Percentiles rank a stretch among this genome's conserved stretches.
phyloP scores from a whole-genome alignment of 2,797 vertebrate species.

The Myotis pilosus region DNA sequence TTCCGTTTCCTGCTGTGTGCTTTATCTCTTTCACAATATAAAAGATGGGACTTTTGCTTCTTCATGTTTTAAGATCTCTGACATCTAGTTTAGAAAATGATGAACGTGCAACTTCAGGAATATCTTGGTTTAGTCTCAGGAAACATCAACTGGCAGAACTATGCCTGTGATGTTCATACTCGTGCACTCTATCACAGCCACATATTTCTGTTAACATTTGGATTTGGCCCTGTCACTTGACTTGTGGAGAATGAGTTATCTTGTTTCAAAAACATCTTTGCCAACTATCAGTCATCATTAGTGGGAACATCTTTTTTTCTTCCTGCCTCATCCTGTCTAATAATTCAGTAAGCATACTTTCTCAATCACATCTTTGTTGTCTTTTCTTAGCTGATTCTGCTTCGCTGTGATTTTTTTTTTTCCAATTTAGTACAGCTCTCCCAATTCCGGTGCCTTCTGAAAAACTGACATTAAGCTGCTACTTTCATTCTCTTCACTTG shows the following conservation, averaged over 20 bases:
- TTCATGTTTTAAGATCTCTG: constrained; percentile 60
- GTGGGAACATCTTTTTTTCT: constrained; percentile 34
- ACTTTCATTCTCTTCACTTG: constrained; percentile 6
- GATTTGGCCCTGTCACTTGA: constrained; percentile 15
- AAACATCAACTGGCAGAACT: constrained; percentile 43
- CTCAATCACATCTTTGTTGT: constrained; percentile 28
- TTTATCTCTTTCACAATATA: constrained; percentile 52
- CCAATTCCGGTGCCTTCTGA: background rate
- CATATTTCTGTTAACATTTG: constrained; percentile 44
- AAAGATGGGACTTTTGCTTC: constrained; percentile 43
- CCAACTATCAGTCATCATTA: constrained; percentile 61
- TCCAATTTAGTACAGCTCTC: constrained; percentile 14
- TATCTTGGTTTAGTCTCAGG: constrained; percentile 43
- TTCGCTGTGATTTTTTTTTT: background rate
- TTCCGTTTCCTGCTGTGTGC: constrained; percentile 9
- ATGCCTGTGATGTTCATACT: background rate
- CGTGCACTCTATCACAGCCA: constrained; percentile 17
- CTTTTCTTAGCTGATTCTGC: constrained; percentile 1
- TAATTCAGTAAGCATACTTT: constrained; percentile 54
- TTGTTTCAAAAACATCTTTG: constrained; percentile 61
- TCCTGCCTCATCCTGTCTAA: background rate
- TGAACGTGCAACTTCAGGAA: constrained; percentile 39
- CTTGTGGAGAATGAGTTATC: constrained; percentile 27
- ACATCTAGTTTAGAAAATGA: constrained; percentile 66
- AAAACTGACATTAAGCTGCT: background rate